These are phyloP conservation scores for Leguminivora glycinivorella DNA, from an alignment of 1,140 invertebrate genomes.

Conservation along the genomic window DNA sequence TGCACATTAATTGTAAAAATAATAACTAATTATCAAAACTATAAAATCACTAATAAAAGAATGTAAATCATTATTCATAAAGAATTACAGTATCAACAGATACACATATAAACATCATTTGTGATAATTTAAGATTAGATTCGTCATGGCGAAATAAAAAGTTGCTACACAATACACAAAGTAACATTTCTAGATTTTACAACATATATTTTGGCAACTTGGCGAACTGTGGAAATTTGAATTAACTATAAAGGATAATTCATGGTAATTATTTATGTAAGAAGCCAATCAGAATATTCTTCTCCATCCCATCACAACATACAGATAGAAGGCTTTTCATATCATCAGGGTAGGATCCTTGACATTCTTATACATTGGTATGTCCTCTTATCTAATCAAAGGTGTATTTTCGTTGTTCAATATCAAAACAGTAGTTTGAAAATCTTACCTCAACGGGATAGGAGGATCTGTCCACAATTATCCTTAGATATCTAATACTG, in stretches of 20 bases:
- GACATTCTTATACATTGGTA: no score
- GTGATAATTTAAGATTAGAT: conserved; percentile 25
- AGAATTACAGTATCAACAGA: conserved; percentile 22
- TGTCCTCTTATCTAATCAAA: no score
- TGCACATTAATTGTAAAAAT: conserved; percentile 37
- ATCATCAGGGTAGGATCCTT: no score
- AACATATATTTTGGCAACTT: conserved; percentile 8
- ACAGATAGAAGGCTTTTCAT: no score
- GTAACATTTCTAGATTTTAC: conserved; percentile 15
- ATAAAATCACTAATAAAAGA: conserved; percentile 31
- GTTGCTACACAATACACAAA: conserved; percentile 2
- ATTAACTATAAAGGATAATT: not conserved
- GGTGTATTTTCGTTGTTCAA: no score
- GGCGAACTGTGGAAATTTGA: not conserved
- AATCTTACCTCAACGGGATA: no score
- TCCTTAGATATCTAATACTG: not conserved
- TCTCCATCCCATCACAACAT: no score
- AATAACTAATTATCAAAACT: conserved; percentile 30
- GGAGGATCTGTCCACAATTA: no score
- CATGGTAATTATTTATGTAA: not conserved
- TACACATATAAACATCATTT: conserved; percentile 19
- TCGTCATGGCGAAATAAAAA: not conserved
- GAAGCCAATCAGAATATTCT: no score
- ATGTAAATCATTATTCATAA: conserved; percentile 30
- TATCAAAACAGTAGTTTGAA: no score